A percentile compares a stretch with the other conserved stretches of the same genome.
Evolutionary conservation across 2,888 invertebrate species (phyloP).

Genomic region (Cantharis rufa): DNA sequence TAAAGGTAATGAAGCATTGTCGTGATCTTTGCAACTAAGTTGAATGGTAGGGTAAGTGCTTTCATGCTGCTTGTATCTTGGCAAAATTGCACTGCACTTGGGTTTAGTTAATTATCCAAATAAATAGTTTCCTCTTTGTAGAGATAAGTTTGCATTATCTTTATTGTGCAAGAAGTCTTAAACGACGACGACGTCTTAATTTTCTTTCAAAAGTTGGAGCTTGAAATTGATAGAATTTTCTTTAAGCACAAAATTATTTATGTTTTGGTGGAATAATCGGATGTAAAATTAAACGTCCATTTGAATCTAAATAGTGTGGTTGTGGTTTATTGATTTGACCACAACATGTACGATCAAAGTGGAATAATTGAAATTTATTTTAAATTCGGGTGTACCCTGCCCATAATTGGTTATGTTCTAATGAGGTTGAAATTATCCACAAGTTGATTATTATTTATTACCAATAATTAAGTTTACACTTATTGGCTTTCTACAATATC

Average conservation of each 20-base stretch:
- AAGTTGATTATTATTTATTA: background rate
- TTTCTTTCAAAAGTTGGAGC: background rate
- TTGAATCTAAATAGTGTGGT: background rate
- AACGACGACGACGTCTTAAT: background rate
- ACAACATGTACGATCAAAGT: background rate
- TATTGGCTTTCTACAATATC: background rate
- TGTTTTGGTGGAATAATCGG: background rate
- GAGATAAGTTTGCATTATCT: background rate
- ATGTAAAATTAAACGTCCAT: background rate
- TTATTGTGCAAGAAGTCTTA: background rate
- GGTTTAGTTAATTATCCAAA: background rate
- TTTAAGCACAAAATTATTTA: background rate
- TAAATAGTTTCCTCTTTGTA: background rate
- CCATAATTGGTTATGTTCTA: background rate
- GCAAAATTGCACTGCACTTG: background rate
- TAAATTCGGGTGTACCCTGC: background rate
- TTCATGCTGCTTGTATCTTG: background rate
- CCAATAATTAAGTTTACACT: too few relatives aligned
- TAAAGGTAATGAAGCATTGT: background rate
- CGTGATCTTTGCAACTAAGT: background rate
- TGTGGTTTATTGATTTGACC: background rate
- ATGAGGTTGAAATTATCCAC: background rate
- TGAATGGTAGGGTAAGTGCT: background rate
- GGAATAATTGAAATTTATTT: background rate
- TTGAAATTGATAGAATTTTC: background rate